Percentiles rank a stretch among this genome's conserved stretches.
phyloP scores from a whole-genome alignment of 1,140 invertebrate genomes.

The Drosophila lini region DNA sequence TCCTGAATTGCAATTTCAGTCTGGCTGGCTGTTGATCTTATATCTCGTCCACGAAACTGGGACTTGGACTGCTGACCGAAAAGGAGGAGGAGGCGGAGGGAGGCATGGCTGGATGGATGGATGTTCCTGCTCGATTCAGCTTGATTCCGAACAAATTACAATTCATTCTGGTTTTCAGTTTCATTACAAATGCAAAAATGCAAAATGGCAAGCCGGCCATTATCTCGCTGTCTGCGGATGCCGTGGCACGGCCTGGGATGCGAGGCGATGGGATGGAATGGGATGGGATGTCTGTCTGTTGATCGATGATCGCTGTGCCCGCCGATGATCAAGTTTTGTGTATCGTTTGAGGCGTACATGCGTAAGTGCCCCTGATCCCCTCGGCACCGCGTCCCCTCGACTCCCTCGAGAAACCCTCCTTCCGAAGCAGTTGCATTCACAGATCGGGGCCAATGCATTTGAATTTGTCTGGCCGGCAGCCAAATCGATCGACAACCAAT shows the following conservation, averaged over 20 bases:
- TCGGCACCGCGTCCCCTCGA: background rate
- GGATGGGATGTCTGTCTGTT: conserved; percentile 48
- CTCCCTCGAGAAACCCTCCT: background rate
- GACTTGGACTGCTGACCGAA: conserved; percentile 24
- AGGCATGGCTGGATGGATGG: conserved; percentile 1
- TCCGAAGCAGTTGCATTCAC: conserved; percentile 71
- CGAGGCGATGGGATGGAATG: conserved; percentile 8
- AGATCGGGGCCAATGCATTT: conserved; percentile 76
- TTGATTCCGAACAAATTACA: conserved; percentile 71
- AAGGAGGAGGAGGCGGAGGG: background rate
- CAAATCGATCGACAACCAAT: conserved; percentile 80
- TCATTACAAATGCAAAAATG: conserved; percentile 83
- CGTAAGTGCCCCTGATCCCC: conserved; percentile 67
- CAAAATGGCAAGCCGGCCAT: conserved; percentile 81
- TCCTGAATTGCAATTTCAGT: conserved; percentile 44
- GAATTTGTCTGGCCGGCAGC: conserved; percentile 77
- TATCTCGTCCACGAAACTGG: conserved; percentile 35
- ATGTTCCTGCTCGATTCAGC: conserved; percentile 10
- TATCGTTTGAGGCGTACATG: conserved; percentile 79
- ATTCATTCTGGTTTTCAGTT: conserved; percentile 83
- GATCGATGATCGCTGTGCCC: conserved; percentile 62
- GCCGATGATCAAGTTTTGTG: conserved; percentile 45
- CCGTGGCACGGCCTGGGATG: background rate
- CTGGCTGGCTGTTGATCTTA: conserved; percentile 33
- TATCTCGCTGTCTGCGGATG: conserved; percentile 44